A percentile compares a stretch with the other conserved stretches of the same genome.
Conservation (phyloP, 2,113 vertebrate species). For the Pholis gunnellus region DNA sequence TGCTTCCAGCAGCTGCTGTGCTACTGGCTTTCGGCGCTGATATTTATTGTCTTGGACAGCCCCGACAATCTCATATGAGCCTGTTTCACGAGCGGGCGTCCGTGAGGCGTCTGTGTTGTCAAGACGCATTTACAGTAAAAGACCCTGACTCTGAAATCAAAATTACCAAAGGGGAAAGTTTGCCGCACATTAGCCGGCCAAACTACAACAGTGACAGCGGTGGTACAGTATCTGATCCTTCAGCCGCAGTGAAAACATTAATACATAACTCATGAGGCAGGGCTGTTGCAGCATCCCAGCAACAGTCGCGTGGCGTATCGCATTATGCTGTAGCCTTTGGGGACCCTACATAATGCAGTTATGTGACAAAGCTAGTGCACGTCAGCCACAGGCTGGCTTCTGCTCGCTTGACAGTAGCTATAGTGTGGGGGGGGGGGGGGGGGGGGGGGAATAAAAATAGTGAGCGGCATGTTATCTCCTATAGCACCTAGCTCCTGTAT, state of each 20-base stretch:
- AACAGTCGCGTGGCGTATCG: conserved; percentile 51
- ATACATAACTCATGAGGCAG: conserved; percentile 74
- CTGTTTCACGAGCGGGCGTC: conserved; percentile 50
- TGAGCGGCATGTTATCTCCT: conserved; percentile 36
- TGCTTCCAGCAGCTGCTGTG: conserved; percentile 66
- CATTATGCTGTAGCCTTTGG: conserved; percentile 77
- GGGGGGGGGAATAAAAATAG: neutral
- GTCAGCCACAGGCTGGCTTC: conserved; percentile 71
- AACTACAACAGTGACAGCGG: conserved; percentile 46
- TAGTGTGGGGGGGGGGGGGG: conserved; percentile 9
- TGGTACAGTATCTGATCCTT: conserved; percentile 51
- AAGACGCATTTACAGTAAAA: conserved; percentile 68
- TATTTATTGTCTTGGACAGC: conserved; percentile 74
- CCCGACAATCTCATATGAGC: conserved; percentile 64
- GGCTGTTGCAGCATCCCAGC: conserved; percentile 64
- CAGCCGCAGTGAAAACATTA: conserved; percentile 55
- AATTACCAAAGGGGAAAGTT: conserved; percentile 57
- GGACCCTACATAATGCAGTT: conserved; percentile 78
- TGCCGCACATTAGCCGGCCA: conserved; percentile 45
- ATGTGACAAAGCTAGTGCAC: conserved; percentile 76
- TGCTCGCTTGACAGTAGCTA: conserved; percentile 51
- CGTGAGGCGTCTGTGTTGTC: conserved; percentile 68
- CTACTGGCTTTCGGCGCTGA: conserved; percentile 62
- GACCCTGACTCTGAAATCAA: conserved; percentile 61
- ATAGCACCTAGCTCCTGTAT: conserved; percentile 31